Percentiles rank a stretch among this genome's conserved stretches.
Evolutionary conservation across 2,797 vertebrate genomes (phyloP).

Genomic region (Myiotriccus ornatus): DNA sequence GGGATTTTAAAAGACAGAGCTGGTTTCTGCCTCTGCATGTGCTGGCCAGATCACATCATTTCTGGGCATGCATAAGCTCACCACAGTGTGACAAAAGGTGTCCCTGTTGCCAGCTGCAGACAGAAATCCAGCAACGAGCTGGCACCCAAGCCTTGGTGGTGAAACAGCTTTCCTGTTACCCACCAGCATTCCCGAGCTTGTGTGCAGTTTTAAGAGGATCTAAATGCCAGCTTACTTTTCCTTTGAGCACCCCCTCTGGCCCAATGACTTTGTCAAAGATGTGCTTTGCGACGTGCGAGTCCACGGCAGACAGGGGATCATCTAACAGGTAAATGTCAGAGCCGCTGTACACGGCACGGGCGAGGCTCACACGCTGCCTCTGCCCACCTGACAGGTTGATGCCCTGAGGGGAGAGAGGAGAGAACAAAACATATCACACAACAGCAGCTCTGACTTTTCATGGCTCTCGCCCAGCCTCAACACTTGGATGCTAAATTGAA

Average conservation of each 20-base stretch:
- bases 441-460: not conserved
- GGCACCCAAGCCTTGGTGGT: not conserved
- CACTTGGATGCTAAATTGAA: not conserved
- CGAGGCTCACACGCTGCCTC: conserved; percentile 92
- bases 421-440: not conserved
- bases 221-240: conserved; percentile 80
- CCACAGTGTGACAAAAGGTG: not conserved
- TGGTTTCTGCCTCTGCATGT: not conserved
- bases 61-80: not conserved
- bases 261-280: conserved; percentile 96
- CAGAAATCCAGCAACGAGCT: not conserved
- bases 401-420: conserved; percentile 77
- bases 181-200: not conserved
- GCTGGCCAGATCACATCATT: not conserved
- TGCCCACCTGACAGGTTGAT: conserved; percentile 97
- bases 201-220: not conserved
- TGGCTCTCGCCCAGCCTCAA: not conserved
- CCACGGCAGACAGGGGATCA: conserved; percentile 94
- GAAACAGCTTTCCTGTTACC: not conserved
- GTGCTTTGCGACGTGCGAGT: conserved; percentile 93
- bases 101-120: not conserved
- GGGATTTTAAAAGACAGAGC: not conserved
- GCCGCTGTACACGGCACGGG: conserved; percentile 89
- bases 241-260: conserved; percentile 86
- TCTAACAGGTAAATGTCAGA: conserved; percentile 90